These are phyloP conservation scores for Drosophila asahinai DNA, from an alignment of 1,140 invertebrate species.

Conservation along the genomic window DNA sequence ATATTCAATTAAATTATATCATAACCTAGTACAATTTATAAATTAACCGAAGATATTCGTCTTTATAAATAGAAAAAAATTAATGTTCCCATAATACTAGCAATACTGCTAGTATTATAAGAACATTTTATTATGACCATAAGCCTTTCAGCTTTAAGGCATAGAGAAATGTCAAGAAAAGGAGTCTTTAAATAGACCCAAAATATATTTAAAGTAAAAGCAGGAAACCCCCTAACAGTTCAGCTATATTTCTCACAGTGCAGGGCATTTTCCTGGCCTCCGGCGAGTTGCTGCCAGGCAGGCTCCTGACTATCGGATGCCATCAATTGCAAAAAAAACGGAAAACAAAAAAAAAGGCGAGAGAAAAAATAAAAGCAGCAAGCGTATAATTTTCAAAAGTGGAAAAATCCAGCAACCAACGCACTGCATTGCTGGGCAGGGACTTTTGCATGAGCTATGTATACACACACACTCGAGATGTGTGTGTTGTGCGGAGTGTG, in stretches of 20 bases:
- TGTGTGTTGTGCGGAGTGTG: slow-evolving; percentile 11
- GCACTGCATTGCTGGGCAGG: slow-evolving; percentile 58
- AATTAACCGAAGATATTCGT: too few relatives aligned
- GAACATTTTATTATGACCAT: too few relatives aligned
- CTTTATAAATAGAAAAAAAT: too few relatives aligned
- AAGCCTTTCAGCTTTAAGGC: neutral
- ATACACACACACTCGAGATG: neutral
- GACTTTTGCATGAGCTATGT: slow-evolving; percentile 32
- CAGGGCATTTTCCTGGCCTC: slow-evolving; percentile 43
- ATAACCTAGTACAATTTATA: too few relatives aligned
- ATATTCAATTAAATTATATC: too few relatives aligned
- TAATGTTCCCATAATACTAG: too few relatives aligned
- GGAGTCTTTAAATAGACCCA: too few relatives aligned
- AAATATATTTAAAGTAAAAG: neutral
- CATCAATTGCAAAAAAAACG: slow-evolving; percentile 77
- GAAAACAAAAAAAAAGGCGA: slow-evolving; percentile 46
- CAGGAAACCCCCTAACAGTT: accelerated
- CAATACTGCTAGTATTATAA: too few relatives aligned
- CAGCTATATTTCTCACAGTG: slow-evolving; percentile 1
- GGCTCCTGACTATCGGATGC: slow-evolving; percentile 77
- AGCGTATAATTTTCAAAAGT: slow-evolving; percentile 82
- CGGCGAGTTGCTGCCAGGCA: slow-evolving; percentile 39
- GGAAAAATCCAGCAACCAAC: slow-evolving; percentile 64
- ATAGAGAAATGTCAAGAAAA: neutral
- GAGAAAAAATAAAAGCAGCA: slow-evolving; percentile 57